A percentile compares a stretch with the other conserved stretches of the same genome.
Conservation (phyloP, 1,140 invertebrate species). For the Thaumetopoea pityocampa region DNA sequence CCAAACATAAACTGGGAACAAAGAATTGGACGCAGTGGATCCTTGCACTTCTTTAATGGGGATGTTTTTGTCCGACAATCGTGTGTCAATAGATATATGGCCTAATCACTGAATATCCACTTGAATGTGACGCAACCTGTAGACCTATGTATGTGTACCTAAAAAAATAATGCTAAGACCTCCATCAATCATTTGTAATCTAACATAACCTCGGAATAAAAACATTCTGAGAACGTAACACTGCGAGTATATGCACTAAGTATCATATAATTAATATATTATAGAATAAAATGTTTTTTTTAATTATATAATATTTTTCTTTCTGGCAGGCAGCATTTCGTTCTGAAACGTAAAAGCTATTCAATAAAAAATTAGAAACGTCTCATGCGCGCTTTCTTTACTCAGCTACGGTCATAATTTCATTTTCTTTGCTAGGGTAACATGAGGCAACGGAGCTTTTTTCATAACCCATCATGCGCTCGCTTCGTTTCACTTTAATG, state of each 20-base stretch:
- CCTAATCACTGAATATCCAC: too few species aligned
- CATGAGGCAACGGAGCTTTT: constrained; percentile 57
- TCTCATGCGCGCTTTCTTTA: constrained; percentile 54
- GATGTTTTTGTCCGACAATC: too few species aligned
- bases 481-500: constrained; percentile 32
- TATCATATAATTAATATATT: too few species aligned
- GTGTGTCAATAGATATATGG: too few species aligned
- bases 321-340: too few species aligned
- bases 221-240: neutral
- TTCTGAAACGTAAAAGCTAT: constrained; percentile 19
- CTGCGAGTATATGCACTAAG: neutral
- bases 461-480: constrained; percentile 67
- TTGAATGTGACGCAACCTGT: too few species aligned
- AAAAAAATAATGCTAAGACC: constrained; percentile 6
- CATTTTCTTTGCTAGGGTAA: constrained; percentile 55
- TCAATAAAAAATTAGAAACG: constrained; percentile 26
- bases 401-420: constrained; percentile 58
- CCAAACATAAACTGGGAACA: too few species aligned
- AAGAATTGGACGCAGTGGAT: too few species aligned
- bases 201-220: neutral
- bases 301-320: too few species aligned
- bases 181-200: neutral
- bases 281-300: too few species aligned
- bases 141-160: too few species aligned
- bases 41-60: too few species aligned